These are phyloP conservation scores for Semaprochilodus insignis DNA, from an alignment of 2,797 vertebrate genomes.

Conservation along the genomic window DNA sequence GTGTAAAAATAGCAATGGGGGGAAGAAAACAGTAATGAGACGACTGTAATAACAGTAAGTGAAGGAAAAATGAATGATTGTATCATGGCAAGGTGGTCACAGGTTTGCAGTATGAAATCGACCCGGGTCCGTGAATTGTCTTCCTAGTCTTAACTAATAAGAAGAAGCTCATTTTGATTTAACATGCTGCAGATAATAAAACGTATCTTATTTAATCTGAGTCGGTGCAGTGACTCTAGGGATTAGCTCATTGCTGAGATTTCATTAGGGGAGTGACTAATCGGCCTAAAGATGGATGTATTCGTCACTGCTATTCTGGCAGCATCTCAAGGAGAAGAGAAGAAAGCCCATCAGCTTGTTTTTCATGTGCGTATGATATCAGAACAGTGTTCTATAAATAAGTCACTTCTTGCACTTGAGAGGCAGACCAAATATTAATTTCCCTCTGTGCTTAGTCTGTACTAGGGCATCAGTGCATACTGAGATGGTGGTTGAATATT, in stretches of 20 bases:
- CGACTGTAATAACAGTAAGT: background rate
- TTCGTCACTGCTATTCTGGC: background rate
- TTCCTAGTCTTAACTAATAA: background rate
- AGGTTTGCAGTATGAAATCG: background rate
- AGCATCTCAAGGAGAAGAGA: background rate
- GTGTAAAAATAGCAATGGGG: background rate
- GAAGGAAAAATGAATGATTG: background rate
- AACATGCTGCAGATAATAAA: background rate
- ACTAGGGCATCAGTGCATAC: too few relatives aligned
- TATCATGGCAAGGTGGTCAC: background rate
- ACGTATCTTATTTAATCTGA: background rate
- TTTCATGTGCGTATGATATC: background rate
- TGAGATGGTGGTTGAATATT: too few relatives aligned
- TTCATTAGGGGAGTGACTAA: background rate
- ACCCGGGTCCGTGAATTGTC: background rate
- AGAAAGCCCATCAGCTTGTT: background rate
- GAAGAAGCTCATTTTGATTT: background rate
- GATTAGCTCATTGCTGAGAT: background rate
- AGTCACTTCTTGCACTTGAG: background rate
- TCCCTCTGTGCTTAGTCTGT: too few relatives aligned
- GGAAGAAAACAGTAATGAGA: background rate
- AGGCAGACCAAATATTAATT: too few relatives aligned
- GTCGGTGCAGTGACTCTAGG: background rate
- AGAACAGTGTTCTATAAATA: slow-evolving; percentile 2
- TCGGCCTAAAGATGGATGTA: background rate